These are phyloP conservation scores for Micrasema longulum DNA, from an alignment of 1,140 invertebrate species.

Conservation along the genomic window DNA sequence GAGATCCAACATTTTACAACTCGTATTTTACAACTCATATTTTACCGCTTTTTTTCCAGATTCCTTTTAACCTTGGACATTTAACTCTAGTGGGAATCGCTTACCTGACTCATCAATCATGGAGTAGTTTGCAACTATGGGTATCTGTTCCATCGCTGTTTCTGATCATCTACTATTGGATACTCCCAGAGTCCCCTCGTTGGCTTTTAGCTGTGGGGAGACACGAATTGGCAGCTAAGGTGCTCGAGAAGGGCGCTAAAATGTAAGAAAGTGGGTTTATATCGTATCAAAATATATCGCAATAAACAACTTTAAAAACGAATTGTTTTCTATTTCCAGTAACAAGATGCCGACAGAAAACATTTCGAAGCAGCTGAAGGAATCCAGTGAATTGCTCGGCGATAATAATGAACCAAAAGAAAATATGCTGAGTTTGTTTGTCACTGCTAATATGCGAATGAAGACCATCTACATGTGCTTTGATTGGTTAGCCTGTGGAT, in stretches of 20 bases:
- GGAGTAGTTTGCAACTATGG: conserved; percentile 56
- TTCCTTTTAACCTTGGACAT: conserved; percentile 65
- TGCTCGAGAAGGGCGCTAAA: conserved; percentile 61
- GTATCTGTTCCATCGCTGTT: conserved; percentile 56
- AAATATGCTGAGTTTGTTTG: conserved; percentile 74
- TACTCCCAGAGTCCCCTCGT: conserved; percentile 67
- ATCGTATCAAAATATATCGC: background rate
- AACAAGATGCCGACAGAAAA: conserved; percentile 45
- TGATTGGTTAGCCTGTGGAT: conserved; percentile 80
- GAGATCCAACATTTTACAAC: no score
- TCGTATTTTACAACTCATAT: no score
- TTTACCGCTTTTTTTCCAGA: no score
- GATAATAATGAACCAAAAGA: conserved; percentile 64
- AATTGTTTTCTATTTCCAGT: conserved; percentile 60
- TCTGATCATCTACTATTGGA: conserved; percentile 58
- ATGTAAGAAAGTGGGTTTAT: conserved; percentile 52
- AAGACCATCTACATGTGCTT: conserved; percentile 80
- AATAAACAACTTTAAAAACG: conserved; percentile 54
- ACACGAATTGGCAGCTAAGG: conserved; percentile 64
- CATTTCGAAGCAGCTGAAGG: conserved; percentile 40
- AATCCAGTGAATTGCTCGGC: conserved; percentile 58
- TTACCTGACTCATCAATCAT: conserved; percentile 61
- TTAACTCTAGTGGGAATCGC: conserved; percentile 60
- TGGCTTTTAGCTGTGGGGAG: conserved; percentile 66
- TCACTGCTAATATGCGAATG: conserved; percentile 77